Base-by-base conservation (phyloP, 2,888 invertebrate genomes). In the Oligia strigilis region DNA sequence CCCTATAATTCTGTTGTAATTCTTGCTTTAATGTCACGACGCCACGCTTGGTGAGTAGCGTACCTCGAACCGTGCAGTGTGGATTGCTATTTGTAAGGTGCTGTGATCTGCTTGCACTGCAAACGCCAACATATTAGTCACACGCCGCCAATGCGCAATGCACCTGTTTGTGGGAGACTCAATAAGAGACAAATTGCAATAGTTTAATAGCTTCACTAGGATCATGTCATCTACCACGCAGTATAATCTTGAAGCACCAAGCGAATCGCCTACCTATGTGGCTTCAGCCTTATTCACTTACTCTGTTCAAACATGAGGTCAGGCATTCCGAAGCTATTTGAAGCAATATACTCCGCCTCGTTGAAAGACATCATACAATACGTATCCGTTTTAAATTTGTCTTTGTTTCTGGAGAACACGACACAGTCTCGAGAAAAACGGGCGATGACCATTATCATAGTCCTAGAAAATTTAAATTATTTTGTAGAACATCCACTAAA, bases 251-350 rank as follows among this genome's bases (percentile, higher is more conserved):
- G 17, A 19, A 69, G 29, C 5, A 29, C 40, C 52, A 8, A 52
- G 36, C 23, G 6, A 17, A 72, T 9, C n/a, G 23, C 11, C 19
- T 43, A 23, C 52, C 1, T 52, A 17, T 55, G 43, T 72, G 14
- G 0, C 9, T 62, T 29, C 40, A 1, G 19, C 3, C 5, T 40
- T n/a, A n/a, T 66, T 72, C n/a, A 89, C 93, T 92, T 90, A 95
- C 95, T 93, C 43, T 93, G 90, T 89, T 95, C 95, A 81, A 93
- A 77, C 64, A 95, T 79, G 40, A 95, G 87, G 81, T 95, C 94
- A 0, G 88, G 81, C 8, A 86, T 17, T 36, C 65, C 62, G 74
- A 88, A 94, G 4, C 85, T 81, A 70, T 92, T 87, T 0, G 19
- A 23, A 3, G 90, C 91, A 8, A 94, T 94, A 80, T 90, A 94